These are phyloP conservation scores for Huso huso DNA, from an alignment of 2,797 vertebrate genomes.

Conservation along the genomic window DNA sequence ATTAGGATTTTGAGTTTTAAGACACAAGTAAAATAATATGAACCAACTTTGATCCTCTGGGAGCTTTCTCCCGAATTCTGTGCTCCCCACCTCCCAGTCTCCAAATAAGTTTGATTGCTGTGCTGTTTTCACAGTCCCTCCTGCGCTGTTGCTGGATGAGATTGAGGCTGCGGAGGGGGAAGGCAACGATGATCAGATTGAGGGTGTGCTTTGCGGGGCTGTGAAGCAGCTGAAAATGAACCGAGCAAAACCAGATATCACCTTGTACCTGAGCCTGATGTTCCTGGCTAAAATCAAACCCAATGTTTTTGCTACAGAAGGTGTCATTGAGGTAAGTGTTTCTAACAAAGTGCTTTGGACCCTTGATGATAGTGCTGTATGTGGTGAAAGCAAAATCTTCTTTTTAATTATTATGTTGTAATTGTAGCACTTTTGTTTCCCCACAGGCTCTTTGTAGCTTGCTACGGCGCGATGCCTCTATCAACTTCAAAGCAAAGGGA, in stretches of 20 bases:
- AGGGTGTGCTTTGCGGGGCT: conserved; percentile 88
- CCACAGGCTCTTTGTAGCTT: conserved; percentile 86
- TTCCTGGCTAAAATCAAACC: conserved; percentile 96
- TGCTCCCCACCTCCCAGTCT: too few species aligned
- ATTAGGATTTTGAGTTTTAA: neutral
- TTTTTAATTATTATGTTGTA: neutral
- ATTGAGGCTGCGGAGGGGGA: conserved; percentile 88
- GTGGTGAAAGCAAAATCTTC: neutral
- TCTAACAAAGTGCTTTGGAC: too few species aligned
- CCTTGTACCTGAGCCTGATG: conserved; percentile 91
- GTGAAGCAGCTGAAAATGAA: conserved; percentile 91
- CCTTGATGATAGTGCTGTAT: neutral
- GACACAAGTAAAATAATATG: neutral
- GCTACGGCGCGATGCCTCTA: conserved; percentile 84
- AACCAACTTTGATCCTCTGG: neutral
- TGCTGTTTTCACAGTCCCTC: conserved; percentile 59
- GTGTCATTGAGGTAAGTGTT: conserved; percentile 84
- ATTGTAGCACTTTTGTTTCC: too few species aligned
- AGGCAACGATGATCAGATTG: conserved; percentile 88
- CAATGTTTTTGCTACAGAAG: conserved; percentile 93
- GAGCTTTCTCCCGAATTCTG: too few species aligned
- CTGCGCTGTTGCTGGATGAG: conserved; percentile 81
- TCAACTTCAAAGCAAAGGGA: conserved; percentile 97
- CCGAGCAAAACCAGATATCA: conserved; percentile 86
- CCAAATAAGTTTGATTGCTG: neutral